Conservation (phyloP, 2,113 vertebrate species). For the Tachysurus fulvidraco region DNA sequence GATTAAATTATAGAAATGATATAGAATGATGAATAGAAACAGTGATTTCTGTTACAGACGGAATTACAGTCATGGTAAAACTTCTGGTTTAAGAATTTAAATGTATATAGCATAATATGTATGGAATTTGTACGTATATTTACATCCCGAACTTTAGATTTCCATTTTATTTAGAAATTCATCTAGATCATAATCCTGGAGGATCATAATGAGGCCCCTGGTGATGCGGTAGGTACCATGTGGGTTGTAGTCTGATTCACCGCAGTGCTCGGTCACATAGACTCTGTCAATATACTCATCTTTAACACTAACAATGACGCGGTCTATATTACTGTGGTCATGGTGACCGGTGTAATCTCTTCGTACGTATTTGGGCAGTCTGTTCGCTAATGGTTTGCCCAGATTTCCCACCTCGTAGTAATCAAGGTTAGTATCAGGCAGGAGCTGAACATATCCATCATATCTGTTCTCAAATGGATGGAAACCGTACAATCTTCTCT, state of each 20-base stretch:
- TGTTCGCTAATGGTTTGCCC: background rate
- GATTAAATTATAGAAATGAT: background rate
- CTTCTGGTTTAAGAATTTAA: background rate
- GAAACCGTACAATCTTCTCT: slow-evolving; percentile 36
- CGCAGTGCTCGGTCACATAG: slow-evolving; percentile 38
- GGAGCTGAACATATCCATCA: background rate
- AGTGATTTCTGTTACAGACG: background rate
- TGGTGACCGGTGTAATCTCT: background rate
- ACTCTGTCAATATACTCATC: slow-evolving; percentile 15
- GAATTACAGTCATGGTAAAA: background rate
- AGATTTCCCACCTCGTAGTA: slow-evolving; percentile 51
- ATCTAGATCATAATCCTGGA: background rate
- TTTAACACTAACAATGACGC: slow-evolving; percentile 28
- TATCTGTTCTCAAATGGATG: slow-evolving; percentile 44
- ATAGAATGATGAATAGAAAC: background rate
- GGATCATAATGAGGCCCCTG: slow-evolving; percentile 13
- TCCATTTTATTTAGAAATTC: background rate
- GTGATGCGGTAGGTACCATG: slow-evolving; percentile 39
- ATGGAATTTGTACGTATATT: background rate
- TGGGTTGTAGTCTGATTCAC: background rate
- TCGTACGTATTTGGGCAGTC: background rate
- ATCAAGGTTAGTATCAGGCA: background rate
- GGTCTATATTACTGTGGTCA: slow-evolving; percentile 40
- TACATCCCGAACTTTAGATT: background rate
- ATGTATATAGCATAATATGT: background rate